Evolutionary conservation across 2,888 invertebrate genomes (phyloP).

Genomic region (Lochmaea crataegi): DNA sequence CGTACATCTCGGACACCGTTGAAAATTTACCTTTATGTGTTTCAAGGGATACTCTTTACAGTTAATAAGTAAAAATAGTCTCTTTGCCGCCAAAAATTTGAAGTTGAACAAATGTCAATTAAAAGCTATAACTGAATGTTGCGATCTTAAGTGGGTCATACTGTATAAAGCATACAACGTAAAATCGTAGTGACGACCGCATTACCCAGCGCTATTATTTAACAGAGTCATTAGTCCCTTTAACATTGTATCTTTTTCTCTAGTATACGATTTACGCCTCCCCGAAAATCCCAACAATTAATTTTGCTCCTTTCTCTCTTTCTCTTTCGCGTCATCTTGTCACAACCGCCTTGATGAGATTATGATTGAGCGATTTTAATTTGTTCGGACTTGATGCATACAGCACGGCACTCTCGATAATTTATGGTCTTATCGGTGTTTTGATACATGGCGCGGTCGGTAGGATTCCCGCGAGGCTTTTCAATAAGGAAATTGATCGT

Average conservation of each 20-base stretch:
- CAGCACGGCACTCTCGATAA: slow-evolving; percentile 21
- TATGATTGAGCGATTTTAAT: slow-evolving; percentile 29
- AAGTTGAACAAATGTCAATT: no score
- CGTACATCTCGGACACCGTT: no score
- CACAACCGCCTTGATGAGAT: slow-evolving; percentile 24
- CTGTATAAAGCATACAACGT: no score
- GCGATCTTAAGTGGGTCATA: no score
- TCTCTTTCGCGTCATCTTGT: slow-evolving; percentile 15
- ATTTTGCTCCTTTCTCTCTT: slow-evolving; percentile 15
- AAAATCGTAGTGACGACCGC: no score
- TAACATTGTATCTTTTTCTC: slow-evolving; percentile 9
- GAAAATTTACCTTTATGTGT: no score
- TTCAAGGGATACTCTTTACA: no score
- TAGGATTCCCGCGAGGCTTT: background rate
- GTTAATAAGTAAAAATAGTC: no score
- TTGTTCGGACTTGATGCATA: slow-evolving; percentile 21
- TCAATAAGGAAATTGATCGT: slow-evolving; percentile 23
- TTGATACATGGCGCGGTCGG: slow-evolving; percentile 25
- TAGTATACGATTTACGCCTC: slow-evolving; percentile 19
- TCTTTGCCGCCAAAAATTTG: no score
- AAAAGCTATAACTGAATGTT: no score
- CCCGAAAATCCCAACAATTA: slow-evolving; percentile 27
- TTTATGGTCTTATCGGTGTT: slow-evolving; percentile 24
- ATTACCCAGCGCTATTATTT: slow-evolving; percentile 5
- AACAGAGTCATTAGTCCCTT: slow-evolving; percentile 22